Conservation (phyloP, 1,140 invertebrate genomes). For the Drosophila lini region DNA sequence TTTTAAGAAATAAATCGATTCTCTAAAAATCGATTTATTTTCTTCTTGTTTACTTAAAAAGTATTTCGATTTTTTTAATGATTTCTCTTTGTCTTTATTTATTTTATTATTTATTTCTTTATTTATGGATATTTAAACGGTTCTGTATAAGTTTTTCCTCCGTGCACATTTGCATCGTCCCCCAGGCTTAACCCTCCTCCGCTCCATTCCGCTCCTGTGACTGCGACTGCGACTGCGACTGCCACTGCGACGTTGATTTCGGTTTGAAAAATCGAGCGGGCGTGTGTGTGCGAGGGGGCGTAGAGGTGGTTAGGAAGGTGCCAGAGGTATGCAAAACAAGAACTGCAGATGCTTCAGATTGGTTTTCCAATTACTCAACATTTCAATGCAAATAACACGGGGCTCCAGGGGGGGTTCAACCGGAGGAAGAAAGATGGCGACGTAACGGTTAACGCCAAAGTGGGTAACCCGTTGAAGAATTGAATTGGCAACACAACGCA, state of each 20-base stretch:
- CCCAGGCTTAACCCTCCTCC: not conserved
- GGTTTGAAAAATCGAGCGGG: slow-evolving; percentile 50
- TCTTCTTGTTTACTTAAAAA: not conserved
- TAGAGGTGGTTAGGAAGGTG: slow-evolving; percentile 34
- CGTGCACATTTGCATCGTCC: slow-evolving; percentile 3
- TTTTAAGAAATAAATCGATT: too few relatives aligned
- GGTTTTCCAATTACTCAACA: slow-evolving; percentile 82
- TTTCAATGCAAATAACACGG: slow-evolving; percentile 77
- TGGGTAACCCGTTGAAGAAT: slow-evolving; percentile 47
- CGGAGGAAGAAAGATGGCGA: slow-evolving; percentile 35
- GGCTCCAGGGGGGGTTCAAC: not conserved
- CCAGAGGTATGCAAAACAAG: slow-evolving; percentile 76
- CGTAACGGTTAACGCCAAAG: slow-evolving; percentile 44
- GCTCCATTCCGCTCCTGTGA: slow-evolving; percentile 30
- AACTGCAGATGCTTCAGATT: slow-evolving; percentile 80
- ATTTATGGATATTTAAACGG: too few relatives aligned
- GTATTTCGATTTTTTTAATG: too few relatives aligned
- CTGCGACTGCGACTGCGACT: slow-evolving; percentile 12
- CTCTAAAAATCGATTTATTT: too few relatives aligned
- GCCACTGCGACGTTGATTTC: slow-evolving; percentile 49
- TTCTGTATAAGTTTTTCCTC: not conserved
- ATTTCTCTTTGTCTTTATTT: too few relatives aligned
- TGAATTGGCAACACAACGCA: slow-evolving; percentile 33
- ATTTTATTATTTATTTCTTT: too few relatives aligned
- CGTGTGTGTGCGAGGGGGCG: not conserved